Percentiles rank a stretch among this genome's conserved stretches.
Conservation (phyloP, 2,888 invertebrate species). For the Microdon myrmicae region DNA sequence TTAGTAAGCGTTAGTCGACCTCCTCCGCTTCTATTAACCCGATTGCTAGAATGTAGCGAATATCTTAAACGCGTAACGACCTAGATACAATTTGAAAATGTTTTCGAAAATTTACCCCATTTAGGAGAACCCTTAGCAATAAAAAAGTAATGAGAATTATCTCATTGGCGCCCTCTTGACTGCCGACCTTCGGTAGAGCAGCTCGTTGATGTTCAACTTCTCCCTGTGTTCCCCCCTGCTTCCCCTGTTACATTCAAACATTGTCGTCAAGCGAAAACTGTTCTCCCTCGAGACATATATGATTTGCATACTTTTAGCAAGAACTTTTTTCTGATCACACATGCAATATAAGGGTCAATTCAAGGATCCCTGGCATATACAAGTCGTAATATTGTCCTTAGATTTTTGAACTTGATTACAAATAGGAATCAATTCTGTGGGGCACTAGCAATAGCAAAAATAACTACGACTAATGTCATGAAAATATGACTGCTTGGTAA, state of each 20-base stretch:
- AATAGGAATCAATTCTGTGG: slow-evolving; percentile 34
- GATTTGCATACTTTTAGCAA: slow-evolving; percentile 46
- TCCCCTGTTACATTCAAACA: slow-evolving; percentile 8
- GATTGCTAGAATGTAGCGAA: no score
- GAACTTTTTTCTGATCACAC: slow-evolving; percentile 17
- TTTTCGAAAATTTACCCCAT: slow-evolving; percentile 36
- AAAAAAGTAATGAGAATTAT: slow-evolving; percentile 21
- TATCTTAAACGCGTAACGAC: no score
- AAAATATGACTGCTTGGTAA: slow-evolving; percentile 46
- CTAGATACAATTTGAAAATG: slow-evolving; percentile 13
- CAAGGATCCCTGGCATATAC: slow-evolving; percentile 21
- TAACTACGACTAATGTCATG: slow-evolving; percentile 14
- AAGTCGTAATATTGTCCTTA: slow-evolving; percentile 35
- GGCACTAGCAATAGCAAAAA: slow-evolving; percentile 7
- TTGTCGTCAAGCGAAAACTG: slow-evolving; percentile 36
- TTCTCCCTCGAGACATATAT: slow-evolving; percentile 44
- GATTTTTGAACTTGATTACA: slow-evolving; percentile 43
- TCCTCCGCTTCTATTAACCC: slow-evolving; percentile 2
- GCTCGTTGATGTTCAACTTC: slow-evolving; percentile 4
- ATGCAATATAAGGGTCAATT: slow-evolving; percentile 5
- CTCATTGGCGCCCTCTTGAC: slow-evolving; percentile 36
- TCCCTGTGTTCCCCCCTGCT: background rate
- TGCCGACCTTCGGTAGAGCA: slow-evolving; percentile 21
- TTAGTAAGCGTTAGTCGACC: slow-evolving; percentile 10
- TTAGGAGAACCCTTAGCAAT: slow-evolving; percentile 16